phyloP scores from a whole-genome alignment of 30 jellyfish, hydroid and myxozoan genomes.

The Pseudorhiza aurosa region DNA sequence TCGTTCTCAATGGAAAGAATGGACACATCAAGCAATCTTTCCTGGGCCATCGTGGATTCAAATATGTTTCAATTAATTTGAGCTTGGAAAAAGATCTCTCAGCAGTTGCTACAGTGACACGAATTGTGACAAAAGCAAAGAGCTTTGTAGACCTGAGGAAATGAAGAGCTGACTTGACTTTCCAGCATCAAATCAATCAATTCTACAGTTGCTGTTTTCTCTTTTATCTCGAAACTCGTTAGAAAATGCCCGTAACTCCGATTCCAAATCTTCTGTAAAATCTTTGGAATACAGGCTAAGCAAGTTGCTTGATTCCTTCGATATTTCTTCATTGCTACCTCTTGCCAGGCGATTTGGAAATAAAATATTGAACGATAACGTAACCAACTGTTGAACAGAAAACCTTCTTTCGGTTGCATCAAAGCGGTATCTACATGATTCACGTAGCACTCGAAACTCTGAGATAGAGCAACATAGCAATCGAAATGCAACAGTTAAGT shows the following conservation, averaged over 20 bases:
- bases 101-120: constrained; percentile 47
- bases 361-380: constrained; percentile 2
- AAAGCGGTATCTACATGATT: constrained; percentile 29
- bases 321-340: neutral
- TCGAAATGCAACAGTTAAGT: constrained; percentile 18
- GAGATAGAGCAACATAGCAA: constrained; percentile 20
- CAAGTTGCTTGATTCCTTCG: neutral
- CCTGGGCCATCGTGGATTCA: constrained; percentile 35
- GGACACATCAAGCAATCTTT: constrained; percentile 21
- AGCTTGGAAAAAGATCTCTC: constrained; percentile 26
- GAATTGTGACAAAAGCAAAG: constrained; percentile 34
- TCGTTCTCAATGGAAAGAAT: constrained; percentile 40
- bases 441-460: constrained; percentile 12
- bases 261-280: constrained; percentile 18
- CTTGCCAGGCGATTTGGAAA: constrained; percentile 18
- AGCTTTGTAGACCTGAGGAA: constrained; percentile 45
- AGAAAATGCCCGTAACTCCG: constrained; percentile 39
- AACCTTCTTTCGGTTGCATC: constrained; percentile 43
- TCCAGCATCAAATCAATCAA: constrained; percentile 26
- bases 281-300: constrained; percentile 1
- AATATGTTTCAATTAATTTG: constrained; percentile 30
- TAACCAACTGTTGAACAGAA: constrained; percentile 22
- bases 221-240: constrained; percentile 19
- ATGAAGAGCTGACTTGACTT: constrained; percentile 49
- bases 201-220: constrained; percentile 12